A percentile compares a stretch with the other conserved stretches of the same genome.
phyloP scores from a whole-genome alignment of 2,797 vertebrate species.

The Sebastolobus altivelis region DNA sequence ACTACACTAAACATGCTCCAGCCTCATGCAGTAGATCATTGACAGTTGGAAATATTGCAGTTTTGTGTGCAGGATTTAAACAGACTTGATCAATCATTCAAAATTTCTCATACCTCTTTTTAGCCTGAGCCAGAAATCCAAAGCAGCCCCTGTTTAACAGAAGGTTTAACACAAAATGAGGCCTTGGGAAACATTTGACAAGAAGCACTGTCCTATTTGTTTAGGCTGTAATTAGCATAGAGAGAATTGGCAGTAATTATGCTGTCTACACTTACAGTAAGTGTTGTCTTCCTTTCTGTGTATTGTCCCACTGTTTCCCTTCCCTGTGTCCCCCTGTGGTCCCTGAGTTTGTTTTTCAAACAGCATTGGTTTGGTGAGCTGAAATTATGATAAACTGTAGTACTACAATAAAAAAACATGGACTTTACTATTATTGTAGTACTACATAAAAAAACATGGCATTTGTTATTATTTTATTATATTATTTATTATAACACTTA shows the following conservation, averaged over 20 bases:
- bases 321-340: neutral
- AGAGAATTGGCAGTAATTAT: constrained; percentile 59
- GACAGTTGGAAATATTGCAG: constrained; percentile 6
- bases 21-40: constrained; percentile 20
- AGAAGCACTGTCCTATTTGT: constrained; percentile 43
- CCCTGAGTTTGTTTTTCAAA: constrained; percentile 5
- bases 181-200: constrained; percentile 52
- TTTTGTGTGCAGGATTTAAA: constrained; percentile 23
- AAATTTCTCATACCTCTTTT: neutral
- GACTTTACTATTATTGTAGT: neutral
- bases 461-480: neutral
- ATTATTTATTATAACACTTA: neutral
- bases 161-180: constrained; percentile 36
- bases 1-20: constrained; percentile 24
- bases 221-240: constrained; percentile 64
- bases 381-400: neutral
- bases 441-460: neutral
- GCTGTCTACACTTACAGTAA: constrained; percentile 45
- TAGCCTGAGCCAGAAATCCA: neutral
- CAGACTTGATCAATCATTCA: constrained; percentile 8
- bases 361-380: neutral
- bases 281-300: constrained; percentile 33
- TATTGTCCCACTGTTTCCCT: constrained; percentile 29
- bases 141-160: constrained; percentile 21
- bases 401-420: neutral